phyloP scores from a whole-genome alignment of 1,140 invertebrate genomes.

The Dinoponera quadriceps region DNA sequence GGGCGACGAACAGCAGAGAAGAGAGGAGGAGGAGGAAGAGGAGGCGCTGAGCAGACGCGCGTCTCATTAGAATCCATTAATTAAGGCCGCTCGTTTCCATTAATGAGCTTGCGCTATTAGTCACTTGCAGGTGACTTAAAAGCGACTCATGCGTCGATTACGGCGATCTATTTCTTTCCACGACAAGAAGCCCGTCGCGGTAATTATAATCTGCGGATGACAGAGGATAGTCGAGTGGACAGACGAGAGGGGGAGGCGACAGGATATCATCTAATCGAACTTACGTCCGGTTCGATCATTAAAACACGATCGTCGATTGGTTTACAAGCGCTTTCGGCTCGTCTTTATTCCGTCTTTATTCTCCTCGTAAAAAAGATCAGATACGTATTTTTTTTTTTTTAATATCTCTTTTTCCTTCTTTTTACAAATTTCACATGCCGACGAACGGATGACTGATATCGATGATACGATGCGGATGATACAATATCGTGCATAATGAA shows the following conservation, averaged over 20 bases:
- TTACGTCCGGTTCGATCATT: neutral
- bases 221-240: no score
- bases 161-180: constrained; percentile 11
- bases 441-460: neutral
- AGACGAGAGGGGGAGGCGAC: neutral
- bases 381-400: neutral
- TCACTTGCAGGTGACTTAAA: constrained; percentile 29
- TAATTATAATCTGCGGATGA: neutral
- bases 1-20: neutral
- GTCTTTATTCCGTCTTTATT: constrained; percentile 40
- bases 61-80: constrained; percentile 63
- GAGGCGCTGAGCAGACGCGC: constrained; percentile 9
- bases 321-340: constrained; percentile 9
- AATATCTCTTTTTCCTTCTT: neutral
- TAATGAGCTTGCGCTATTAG: constrained; percentile 66
- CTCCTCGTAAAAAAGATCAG: neutral
- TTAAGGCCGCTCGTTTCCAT: constrained; percentile 62
- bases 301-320: neutral
- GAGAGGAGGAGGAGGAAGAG: neutral
- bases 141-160: constrained; percentile 45
- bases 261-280: neutral
- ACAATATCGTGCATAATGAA: constrained; percentile 33
- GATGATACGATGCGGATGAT: neutral
- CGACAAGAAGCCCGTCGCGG: neutral
- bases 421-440: neutral